These are phyloP conservation scores for Anguilla rostrata DNA, from an alignment of 2,113 vertebrate genomes.

Conservation along the genomic window DNA sequence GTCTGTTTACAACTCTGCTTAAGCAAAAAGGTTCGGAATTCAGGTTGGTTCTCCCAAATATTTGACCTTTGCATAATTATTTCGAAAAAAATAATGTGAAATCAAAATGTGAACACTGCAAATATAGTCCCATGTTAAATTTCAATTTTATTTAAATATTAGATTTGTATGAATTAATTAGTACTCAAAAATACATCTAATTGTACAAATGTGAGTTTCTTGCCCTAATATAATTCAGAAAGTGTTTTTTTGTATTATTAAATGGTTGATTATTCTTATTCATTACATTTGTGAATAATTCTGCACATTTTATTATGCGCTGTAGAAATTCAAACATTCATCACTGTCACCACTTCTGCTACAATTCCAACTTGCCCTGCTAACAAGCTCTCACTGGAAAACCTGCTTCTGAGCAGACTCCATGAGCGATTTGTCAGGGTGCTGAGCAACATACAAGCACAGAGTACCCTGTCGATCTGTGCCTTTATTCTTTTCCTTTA, in stretches of 20 bases:
- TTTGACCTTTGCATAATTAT: not conserved
- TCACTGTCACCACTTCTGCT: slow-evolving; percentile 18
- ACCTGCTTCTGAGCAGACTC: slow-evolving; percentile 1
- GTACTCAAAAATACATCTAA: not conserved
- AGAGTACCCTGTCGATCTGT: not conserved
- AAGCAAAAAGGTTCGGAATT: not conserved
- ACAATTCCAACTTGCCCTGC: slow-evolving; percentile 9
- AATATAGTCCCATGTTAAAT: not conserved
- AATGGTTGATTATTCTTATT: not conserved
- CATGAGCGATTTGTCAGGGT: slow-evolving; percentile 1
- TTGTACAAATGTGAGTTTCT: not conserved
- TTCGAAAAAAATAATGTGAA: not conserved
- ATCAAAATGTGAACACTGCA: not conserved
- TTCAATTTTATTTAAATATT: not conserved
- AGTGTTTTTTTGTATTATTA: not conserved
- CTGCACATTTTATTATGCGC: not conserved
- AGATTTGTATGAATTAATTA: not conserved
- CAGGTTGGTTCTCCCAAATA: not conserved
- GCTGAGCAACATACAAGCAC: not conserved
- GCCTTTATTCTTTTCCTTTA: not conserved
- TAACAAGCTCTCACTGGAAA: slow-evolving; percentile 17
- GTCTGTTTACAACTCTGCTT: not conserved
- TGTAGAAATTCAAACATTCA: slow-evolving; percentile 16
- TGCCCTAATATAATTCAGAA: not conserved
- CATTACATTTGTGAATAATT: slow-evolving; percentile 6